Evolutionary conservation across 2,113 vertebrate genomes (phyloP).

Genomic region (Ameiurus melas): DNA sequence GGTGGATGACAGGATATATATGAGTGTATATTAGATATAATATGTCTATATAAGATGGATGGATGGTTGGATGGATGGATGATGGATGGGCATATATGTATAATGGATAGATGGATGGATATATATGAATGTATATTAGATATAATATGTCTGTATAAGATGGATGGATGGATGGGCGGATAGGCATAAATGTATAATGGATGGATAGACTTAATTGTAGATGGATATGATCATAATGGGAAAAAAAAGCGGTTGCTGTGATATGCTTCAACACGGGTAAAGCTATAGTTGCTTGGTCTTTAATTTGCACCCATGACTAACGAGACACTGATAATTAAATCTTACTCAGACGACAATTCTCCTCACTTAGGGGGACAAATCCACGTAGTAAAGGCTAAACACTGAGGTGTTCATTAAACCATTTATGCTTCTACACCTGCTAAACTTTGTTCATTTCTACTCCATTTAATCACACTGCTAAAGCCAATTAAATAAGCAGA

Average conservation of each 20-base stretch:
- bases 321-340: slow-evolving; percentile 27
- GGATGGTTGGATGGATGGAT: not conserved
- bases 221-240: not conserved
- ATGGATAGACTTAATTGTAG: not conserved
- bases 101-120: not conserved
- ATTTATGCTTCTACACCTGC: not conserved
- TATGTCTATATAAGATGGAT: no score
- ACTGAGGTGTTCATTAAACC: not conserved
- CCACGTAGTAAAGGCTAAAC: not conserved
- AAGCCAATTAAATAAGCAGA: slow-evolving; percentile 19
- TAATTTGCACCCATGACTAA: not conserved
- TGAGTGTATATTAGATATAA: no score
- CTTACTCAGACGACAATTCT: not conserved
- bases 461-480: slow-evolving; percentile 34
- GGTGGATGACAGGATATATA: not conserved
- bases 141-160: not conserved
- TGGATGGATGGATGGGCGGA: not conserved
- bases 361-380: not conserved
- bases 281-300: not conserved
- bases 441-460: slow-evolving; percentile 25
- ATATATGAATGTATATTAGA: not conserved
- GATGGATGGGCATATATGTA: no score
- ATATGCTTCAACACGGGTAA: not conserved
- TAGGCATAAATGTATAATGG: not conserved
- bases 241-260: not conserved